These are phyloP conservation scores for Molothrus aeneus DNA, from an alignment of 2,797 vertebrate species.

Conservation along the genomic window DNA sequence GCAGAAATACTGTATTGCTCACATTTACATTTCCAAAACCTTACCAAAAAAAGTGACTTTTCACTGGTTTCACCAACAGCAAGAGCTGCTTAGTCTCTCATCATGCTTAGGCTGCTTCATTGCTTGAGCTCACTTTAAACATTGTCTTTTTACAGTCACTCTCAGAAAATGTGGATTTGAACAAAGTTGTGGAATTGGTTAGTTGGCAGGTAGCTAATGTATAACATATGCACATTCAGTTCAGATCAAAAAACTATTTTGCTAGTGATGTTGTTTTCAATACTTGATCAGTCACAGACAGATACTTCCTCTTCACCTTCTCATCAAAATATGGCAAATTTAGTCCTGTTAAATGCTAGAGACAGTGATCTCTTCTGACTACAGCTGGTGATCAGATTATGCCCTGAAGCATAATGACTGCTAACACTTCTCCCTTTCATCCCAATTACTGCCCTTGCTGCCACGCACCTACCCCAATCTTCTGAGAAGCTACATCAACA, in stretches of 20 bases:
- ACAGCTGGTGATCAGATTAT: constrained; percentile 70
- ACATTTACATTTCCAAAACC: not conserved
- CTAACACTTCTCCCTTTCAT: constrained; percentile 55
- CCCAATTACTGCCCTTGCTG: constrained; percentile 32
- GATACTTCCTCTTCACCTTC: constrained; percentile 33
- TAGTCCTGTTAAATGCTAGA: constrained; percentile 44
- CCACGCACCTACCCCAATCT: not conserved
- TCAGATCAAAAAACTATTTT: constrained; percentile 38
- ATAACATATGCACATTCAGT: constrained; percentile 14
- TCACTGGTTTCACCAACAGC: not conserved
- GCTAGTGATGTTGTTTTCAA: constrained; percentile 34
- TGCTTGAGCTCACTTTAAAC: not conserved
- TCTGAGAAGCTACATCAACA: not conserved
- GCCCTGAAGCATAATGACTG: constrained; percentile 62
- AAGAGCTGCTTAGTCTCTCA: not conserved
- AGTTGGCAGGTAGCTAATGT: constrained; percentile 47
- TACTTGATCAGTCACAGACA: constrained; percentile 45
- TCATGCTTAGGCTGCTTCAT: not conserved
- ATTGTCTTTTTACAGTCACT: not conserved
- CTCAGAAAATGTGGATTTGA: not conserved
- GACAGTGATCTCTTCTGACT: constrained; percentile 63
- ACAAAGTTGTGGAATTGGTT: constrained; percentile 50
- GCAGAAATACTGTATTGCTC: constrained; percentile 46
- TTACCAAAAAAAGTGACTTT: not conserved
- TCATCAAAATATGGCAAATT: constrained; percentile 61